phyloP scores from a whole-genome alignment of 2,113 vertebrate species.

The Neotoma lepida region DNA sequence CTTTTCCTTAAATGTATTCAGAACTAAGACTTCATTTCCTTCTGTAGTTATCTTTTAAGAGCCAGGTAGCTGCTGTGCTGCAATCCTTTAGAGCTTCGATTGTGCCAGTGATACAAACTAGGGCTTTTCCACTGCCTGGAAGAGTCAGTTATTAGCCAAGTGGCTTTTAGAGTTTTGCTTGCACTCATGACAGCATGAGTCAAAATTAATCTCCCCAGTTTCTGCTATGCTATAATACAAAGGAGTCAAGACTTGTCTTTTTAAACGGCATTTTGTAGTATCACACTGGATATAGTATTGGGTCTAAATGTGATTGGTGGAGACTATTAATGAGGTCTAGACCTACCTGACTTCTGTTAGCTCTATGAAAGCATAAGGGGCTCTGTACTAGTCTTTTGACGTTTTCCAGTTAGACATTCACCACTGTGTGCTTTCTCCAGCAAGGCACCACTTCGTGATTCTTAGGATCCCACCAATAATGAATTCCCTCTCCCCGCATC shows the following conservation, averaged over 20 bases:
- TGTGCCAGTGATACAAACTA: slow-evolving; percentile 79
- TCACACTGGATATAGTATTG: slow-evolving; percentile 79
- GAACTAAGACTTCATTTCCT: slow-evolving; percentile 83
- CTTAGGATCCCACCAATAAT: slow-evolving; percentile 7
- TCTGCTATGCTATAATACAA: slow-evolving; percentile 77
- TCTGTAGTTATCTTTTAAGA: slow-evolving; percentile 84
- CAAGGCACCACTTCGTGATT: slow-evolving; percentile 61
- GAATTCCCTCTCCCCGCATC: background rate
- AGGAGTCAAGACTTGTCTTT: slow-evolving; percentile 85
- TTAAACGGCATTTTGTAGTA: slow-evolving; percentile 79
- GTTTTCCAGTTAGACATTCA: slow-evolving; percentile 73
- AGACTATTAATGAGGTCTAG: slow-evolving; percentile 86
- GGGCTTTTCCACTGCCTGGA: slow-evolving; percentile 83
- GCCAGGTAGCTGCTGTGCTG: slow-evolving; percentile 78
- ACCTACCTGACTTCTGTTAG: slow-evolving; percentile 88
- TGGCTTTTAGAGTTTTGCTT: slow-evolving; percentile 84
- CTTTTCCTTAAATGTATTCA: slow-evolving; percentile 73
- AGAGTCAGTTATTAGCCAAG: slow-evolving; percentile 85
- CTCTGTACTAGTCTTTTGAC: slow-evolving; percentile 80
- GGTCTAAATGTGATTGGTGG: slow-evolving; percentile 88
- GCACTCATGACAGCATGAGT: slow-evolving; percentile 84
- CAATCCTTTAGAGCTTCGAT: slow-evolving; percentile 84
- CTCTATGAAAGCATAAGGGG: slow-evolving; percentile 85
- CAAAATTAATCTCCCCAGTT: slow-evolving; percentile 87
- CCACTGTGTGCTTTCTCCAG: slow-evolving; percentile 61